These are phyloP conservation scores for Sebastolobus altivelis DNA, from an alignment of 2,797 vertebrate species.

Conservation along the genomic window DNA sequence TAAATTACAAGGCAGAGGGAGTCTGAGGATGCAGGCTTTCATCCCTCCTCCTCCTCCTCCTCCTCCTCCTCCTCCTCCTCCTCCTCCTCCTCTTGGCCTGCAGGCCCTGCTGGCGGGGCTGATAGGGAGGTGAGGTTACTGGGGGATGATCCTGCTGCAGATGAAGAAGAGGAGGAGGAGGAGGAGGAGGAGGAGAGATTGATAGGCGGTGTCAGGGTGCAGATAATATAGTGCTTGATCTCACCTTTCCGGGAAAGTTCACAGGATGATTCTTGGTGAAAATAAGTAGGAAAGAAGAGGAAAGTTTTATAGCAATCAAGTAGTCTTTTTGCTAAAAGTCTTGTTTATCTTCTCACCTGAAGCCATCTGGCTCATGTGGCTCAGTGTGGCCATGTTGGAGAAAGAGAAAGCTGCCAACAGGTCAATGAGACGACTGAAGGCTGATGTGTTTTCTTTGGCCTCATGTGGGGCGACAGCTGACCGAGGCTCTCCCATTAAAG, in stretches of 20 bases:
- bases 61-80: background rate
- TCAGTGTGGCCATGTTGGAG: background rate
- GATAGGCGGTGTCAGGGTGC: slow-evolving; percentile 45
- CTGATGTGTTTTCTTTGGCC: slow-evolving; percentile 69
- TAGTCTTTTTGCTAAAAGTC: background rate
- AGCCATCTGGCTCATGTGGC: slow-evolving; percentile 38
- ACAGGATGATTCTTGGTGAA: slow-evolving; percentile 1
- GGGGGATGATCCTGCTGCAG: slow-evolving; percentile 44
- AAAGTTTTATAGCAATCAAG: background rate
- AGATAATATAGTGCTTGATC: slow-evolving; percentile 34
- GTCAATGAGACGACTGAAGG: background rate
- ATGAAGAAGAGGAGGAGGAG: slow-evolving; percentile 39
- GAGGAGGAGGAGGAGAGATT: slow-evolving; percentile 37
- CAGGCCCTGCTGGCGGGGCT: slow-evolving; percentile 40
- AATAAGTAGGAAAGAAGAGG: background rate
- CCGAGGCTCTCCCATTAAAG: slow-evolving; percentile 48
- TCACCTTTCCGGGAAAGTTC: slow-evolving; percentile 21
- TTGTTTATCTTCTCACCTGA: slow-evolving; percentile 36
- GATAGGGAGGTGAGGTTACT: slow-evolving; percentile 38
- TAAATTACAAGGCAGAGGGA: slow-evolving; percentile 79
- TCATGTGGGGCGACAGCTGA: slow-evolving; percentile 61
- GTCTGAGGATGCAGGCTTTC: slow-evolving; percentile 63
- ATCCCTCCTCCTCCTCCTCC: slow-evolving; percentile 24
- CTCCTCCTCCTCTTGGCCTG: slow-evolving; percentile 42
- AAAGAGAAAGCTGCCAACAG: slow-evolving; percentile 44